Evolutionary conservation across 2,797 vertebrate genomes (phyloP).

Genomic region (Oreochromis grahami): DNA sequence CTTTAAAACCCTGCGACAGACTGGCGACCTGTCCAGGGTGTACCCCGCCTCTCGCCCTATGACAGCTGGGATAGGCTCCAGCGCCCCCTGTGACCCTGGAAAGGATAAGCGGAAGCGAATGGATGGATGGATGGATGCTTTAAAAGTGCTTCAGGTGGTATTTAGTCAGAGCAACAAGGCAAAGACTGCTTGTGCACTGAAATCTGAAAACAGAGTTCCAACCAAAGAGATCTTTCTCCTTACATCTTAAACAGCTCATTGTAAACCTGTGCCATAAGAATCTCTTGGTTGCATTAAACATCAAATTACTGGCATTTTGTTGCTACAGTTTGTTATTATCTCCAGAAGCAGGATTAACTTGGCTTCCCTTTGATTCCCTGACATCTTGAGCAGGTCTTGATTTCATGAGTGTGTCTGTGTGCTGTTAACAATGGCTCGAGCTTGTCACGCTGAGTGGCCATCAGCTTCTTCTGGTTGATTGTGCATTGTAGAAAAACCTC

Average conservation of each 20-base stretch:
- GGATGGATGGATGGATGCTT: too few species aligned
- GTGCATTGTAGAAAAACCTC: too few species aligned
- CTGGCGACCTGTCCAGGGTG: too few species aligned
- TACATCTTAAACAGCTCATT: neutral
- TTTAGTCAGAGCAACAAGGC: neutral
- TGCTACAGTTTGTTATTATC: neutral
- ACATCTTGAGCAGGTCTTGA: neutral
- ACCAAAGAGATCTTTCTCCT: neutral
- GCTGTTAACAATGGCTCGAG: too few species aligned
- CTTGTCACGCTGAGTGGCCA: too few species aligned
- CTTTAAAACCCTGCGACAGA: too few species aligned
- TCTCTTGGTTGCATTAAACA: neutral
- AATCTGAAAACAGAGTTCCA: neutral
- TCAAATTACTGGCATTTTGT: neutral
- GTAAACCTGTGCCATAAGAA: neutral
- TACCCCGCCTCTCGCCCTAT: too few species aligned
- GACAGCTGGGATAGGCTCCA: too few species aligned
- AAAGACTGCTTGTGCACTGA: neutral
- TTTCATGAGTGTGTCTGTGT: neutral
- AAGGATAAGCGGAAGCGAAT: too few species aligned
- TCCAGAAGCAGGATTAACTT: neutral
- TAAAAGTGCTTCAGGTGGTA: neutral
- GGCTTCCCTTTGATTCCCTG: neutral
- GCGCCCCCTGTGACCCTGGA: too few species aligned
- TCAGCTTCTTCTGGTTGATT: too few species aligned